These are phyloP conservation scores for Smutsia temminckii DNA, from an alignment of 2,797 vertebrate species.

Conservation along the genomic window DNA sequence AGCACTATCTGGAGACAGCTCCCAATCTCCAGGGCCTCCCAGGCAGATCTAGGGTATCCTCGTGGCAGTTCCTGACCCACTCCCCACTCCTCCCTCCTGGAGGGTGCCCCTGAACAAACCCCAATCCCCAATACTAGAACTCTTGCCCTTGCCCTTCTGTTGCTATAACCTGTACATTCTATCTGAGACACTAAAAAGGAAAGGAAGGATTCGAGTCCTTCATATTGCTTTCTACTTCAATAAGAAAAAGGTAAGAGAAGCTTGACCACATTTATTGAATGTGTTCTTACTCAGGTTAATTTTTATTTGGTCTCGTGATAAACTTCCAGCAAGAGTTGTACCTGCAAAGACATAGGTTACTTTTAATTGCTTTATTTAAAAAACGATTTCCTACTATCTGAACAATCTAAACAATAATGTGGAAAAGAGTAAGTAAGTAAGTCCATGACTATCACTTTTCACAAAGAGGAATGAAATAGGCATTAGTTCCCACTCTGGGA, in stretches of 20 bases:
- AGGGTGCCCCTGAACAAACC: background rate
- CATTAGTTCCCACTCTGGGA: background rate
- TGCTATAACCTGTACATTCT: background rate
- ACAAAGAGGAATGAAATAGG: background rate
- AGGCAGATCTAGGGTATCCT: background rate
- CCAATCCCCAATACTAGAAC: background rate
- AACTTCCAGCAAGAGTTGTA: background rate
- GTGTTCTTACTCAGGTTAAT: background rate
- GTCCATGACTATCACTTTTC: background rate
- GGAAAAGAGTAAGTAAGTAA: background rate
- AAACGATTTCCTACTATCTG: background rate
- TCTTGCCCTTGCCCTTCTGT: background rate
- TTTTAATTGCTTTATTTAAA: constrained; percentile 4
- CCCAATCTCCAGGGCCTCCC: background rate
- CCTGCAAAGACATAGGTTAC: background rate
- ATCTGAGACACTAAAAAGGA: background rate
- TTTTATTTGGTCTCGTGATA: background rate
- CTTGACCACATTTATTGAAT: background rate
- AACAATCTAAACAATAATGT: background rate
- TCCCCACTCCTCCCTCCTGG: background rate
- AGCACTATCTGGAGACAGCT: background rate
- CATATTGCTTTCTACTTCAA: background rate
- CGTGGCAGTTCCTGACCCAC: background rate
- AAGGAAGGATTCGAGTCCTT: background rate
- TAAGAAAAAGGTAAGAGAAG: background rate